Base-by-base conservation (phyloP, 2,797 vertebrate species). In the Atherinosoma microstoma region DNA sequence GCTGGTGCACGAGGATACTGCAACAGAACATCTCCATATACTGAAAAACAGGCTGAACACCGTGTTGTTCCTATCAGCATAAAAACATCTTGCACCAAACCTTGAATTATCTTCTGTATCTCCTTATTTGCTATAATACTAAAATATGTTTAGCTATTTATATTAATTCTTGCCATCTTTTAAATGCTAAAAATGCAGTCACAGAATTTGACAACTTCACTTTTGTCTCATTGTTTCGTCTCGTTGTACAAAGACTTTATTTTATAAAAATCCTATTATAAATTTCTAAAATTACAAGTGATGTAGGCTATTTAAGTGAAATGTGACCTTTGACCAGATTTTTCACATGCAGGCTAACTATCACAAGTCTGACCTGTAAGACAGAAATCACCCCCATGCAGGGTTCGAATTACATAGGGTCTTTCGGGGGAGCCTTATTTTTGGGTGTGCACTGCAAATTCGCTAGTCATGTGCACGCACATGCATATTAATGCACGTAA, bases 1-100 rank as follows among this genome's bases (percentile, higher is more conserved):
- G 24, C 58, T 80, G 87, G 82, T 73, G 22, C 15, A 54, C 18
- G 3, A 10, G 10, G 3, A 29, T 56, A 81, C 47, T 80, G 64
- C 81, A 83, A 20, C 3, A 57, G 2, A 24, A 56, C 0, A 12
- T 30, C 3, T 54, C 27, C 0, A 24, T 22, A 24, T 53, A 4
- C 9, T 1, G 8, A 51, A 22, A 10, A 10, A 24, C 49, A 53
- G 49, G 4, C 9, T 24, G 11, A 13, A 53, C 49, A 53, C 11
- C 12, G 24, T 45, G 13, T 27, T 7, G 3, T 51, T 51, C 47
- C n/a, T 22, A 24, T 51, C 22, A 2, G 10, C n/a, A n/a, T 51
- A 51, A n/a, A 51, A 51, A 12, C 47, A 22, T 9, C n/a, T 11
- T 3, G 13, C 11, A 22, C 9, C 10, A 10, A 51, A 11, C 22